Base-by-base conservation (phyloP, 2,888 invertebrate genomes). In the Rosalia funebris region DNA sequence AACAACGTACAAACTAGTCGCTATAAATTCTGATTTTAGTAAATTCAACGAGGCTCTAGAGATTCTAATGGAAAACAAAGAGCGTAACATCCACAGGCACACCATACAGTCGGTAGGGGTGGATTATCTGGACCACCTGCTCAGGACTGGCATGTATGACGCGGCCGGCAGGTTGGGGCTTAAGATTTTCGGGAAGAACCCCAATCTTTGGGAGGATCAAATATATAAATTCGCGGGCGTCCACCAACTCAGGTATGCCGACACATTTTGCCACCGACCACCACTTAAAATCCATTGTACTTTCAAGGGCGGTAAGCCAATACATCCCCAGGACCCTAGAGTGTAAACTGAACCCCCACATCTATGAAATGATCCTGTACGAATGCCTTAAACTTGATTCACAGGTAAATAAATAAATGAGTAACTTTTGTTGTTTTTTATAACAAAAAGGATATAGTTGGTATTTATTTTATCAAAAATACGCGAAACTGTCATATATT, bases 301-400 rank as follows among this genome's bases (percentile, higher is more conserved):
- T 48, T 64, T 42, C 53, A 58, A 84, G 92, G 74, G 88, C 91
- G 7, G 87, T 93, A 16, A 91, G 93, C 75, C 85, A 89, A 0
- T 94, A 93, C 78, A 86, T 96, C 60, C 95, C 95, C 0, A 86
- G 89, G 66, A 86, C 86, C 0, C 82, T 87, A 4, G 90, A 92
- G 50, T 88, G 89, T 54, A 87, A 88, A 59, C 83, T 96, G 47
- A 90, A 90, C 78, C 89, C 93, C 0, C 89, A 93, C 53, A 91
- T 96, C 65, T 98, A 98, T 79, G 97, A 98, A 82, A 90, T 96
- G 88, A 94, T 98, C 62, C 85, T 98, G 17, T 94, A 91, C 76
- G 96, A 98, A 80, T 97, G 92, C 80, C 84, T 98, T 0, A 91
- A 92, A 78, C 87, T 90, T 50, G 94, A 96, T 79, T 88, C 91